phyloP scores from a whole-genome alignment of 2,888 invertebrate genomes.

The Flexamia atlantica region DNA sequence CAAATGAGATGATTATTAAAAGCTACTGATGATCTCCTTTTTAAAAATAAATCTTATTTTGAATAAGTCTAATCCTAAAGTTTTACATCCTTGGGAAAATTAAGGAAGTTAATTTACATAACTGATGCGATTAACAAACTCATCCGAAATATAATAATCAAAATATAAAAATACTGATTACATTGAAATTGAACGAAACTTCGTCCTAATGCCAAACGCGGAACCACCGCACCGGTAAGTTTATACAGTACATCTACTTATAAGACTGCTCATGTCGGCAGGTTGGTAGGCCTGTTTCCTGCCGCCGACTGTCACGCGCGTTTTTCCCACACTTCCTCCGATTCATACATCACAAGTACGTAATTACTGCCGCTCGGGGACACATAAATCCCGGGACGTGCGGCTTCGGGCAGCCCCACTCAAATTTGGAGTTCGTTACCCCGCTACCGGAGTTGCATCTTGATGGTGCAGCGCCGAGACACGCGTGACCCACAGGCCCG shows the following conservation, averaged over 20 bases:
- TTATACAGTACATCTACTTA: slow-evolving; percentile 30
- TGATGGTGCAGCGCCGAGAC: not conserved
- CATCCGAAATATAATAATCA: too few relatives aligned
- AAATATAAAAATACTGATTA: too few relatives aligned
- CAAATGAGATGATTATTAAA: too few relatives aligned
- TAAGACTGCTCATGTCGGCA: slow-evolving; percentile 42
- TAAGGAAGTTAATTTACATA: too few relatives aligned
- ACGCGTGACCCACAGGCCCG: not conserved
- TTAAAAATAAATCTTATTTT: too few relatives aligned
- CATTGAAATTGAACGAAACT: too few relatives aligned
- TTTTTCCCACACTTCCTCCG: slow-evolving; percentile 47
- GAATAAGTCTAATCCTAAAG: too few relatives aligned
- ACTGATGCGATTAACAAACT: too few relatives aligned
- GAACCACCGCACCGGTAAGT: not conserved
- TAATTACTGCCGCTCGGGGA: slow-evolving; percentile 30
- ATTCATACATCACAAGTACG: slow-evolving; percentile 36
- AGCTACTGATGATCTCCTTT: too few relatives aligned
- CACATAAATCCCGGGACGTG: slow-evolving; percentile 52
- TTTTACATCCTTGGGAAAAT: too few relatives aligned
- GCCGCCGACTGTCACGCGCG: slow-evolving; percentile 37
- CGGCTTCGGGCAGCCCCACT: slow-evolving; percentile 31
- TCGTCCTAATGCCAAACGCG: not conserved
- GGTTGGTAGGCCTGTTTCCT: slow-evolving; percentile 27
- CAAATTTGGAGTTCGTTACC: slow-evolving; percentile 54
- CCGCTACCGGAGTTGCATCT: slow-evolving; percentile 50